These are phyloP conservation scores for Glomeris maerens DNA, from an alignment of 1,140 invertebrate species.

Conservation along the genomic window DNA sequence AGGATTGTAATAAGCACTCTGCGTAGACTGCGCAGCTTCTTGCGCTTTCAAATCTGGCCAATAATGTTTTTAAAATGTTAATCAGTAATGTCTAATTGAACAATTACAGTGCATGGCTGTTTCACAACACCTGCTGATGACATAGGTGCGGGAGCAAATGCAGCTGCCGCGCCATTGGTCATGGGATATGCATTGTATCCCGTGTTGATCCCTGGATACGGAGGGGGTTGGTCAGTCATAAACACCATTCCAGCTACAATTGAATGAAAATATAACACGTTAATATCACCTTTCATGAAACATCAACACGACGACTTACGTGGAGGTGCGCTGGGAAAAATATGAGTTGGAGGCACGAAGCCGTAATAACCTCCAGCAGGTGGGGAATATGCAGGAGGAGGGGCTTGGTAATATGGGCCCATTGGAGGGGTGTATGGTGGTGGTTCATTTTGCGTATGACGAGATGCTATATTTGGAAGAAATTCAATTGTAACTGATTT, in stretches of 20 bases:
- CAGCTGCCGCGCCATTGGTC: conserved; percentile 14
- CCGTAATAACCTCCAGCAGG: conserved; percentile 69
- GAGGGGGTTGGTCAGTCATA: conserved; percentile 82
- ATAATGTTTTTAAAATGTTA: too few relatives aligned
- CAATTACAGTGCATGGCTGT: background rate
- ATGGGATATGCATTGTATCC: conserved; percentile 33
- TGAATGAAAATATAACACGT: conserved; percentile 13
- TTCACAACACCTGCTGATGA: conserved; percentile 10
- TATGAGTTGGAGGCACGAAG: conserved; percentile 71
- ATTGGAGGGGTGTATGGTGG: conserved; percentile 71
- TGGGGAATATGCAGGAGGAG: conserved; percentile 75
- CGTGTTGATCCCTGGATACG: conserved; percentile 69
- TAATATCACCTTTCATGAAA: conserved; percentile 10
- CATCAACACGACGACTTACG: conserved; percentile 31
- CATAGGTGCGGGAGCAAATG: conserved; percentile 13
- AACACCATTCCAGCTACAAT: conserved; percentile 65
- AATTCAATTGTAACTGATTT: too few relatives aligned
- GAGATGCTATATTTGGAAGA: conserved; percentile 4
- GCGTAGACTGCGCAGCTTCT: conserved; percentile 64
- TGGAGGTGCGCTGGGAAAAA: conserved; percentile 52
- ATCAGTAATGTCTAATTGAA: conserved; percentile 13
- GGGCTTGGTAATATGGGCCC: conserved; percentile 71
- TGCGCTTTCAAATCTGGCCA: conserved; percentile 73
- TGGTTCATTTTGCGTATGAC: conserved; percentile 36
- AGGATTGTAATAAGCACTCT: conserved; percentile 64